Evolutionary conservation across 2,888 invertebrate species (phyloP).

Genomic region (Caenorhabditis sp.): DNA sequence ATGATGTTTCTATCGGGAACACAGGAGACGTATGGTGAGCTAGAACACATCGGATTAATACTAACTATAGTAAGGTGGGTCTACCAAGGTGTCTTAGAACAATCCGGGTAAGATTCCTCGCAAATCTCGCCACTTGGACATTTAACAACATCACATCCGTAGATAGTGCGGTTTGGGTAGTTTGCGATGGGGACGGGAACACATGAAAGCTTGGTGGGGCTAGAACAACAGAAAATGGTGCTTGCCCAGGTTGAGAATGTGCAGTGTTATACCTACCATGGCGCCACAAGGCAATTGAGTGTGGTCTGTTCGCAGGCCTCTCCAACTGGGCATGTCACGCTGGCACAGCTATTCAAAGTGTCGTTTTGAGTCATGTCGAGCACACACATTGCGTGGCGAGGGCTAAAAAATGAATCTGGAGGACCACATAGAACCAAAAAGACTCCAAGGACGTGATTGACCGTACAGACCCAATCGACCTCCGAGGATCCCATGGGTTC

Average conservation of each 20-base stretch:
- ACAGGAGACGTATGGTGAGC: conserved; percentile 4
- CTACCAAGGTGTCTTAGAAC: conserved; percentile 4
- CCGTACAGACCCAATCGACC: no score
- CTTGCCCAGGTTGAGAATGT: neutral
- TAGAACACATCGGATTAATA: neutral
- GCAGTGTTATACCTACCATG: neutral
- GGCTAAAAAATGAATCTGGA: conserved; percentile 19
- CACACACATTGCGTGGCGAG: conserved; percentile 1
- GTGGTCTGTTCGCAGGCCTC: conserved; percentile 11
- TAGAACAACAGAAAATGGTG: neutral
- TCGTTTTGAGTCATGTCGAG: conserved; percentile 18
- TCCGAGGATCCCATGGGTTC: no score
- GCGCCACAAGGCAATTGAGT: neutral
- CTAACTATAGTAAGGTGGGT: neutral
- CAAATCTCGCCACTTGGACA: conserved; percentile 4
- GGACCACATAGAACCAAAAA: no score
- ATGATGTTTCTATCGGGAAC: neutral
- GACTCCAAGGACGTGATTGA: no score
- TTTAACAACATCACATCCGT: conserved; percentile 5
- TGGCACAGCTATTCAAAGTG: conserved; percentile 15
- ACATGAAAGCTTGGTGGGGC: conserved; percentile 1
- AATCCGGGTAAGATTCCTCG: neutral
- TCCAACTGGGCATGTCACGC: conserved; percentile 24
- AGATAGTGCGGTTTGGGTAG: neutral
- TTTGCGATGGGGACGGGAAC: neutral